Conservation (phyloP, 2,888 invertebrate genomes). For the Apoderus coryli region DNA sequence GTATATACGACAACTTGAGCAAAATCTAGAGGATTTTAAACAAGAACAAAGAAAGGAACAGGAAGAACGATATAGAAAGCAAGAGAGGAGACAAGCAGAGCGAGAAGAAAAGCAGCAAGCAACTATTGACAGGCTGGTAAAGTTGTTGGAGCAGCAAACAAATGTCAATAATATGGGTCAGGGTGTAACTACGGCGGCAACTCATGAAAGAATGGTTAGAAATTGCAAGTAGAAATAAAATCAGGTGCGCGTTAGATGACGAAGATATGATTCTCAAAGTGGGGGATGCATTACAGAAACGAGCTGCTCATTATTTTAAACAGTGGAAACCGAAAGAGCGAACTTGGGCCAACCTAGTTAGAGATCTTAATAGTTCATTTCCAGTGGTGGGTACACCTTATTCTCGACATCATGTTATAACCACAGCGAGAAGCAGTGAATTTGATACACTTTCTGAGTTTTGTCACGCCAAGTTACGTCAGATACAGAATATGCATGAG, state of each 20-base stretch:
- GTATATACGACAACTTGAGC: neutral
- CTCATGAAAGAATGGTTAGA: constrained; percentile 9
- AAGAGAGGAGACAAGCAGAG: constrained; percentile 4
- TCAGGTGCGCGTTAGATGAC: constrained; percentile 5
- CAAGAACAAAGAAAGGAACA: constrained; percentile 6
- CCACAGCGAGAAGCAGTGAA: constrained; percentile 4
- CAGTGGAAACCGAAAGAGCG: constrained; percentile 8
- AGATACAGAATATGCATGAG: constrained; percentile 6
- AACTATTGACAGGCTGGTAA: constrained; percentile 9
- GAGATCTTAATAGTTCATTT: constrained; percentile 5
- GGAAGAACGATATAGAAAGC: constrained; percentile 3
- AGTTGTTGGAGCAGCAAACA: constrained; percentile 8
- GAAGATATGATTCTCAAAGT: constrained; percentile 7
- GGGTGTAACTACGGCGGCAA: constrained; percentile 3
- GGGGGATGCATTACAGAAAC: constrained; percentile 7
- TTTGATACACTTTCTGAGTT: constrained; percentile 8
- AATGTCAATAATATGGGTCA: constrained; percentile 4
- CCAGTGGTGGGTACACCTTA: constrained; percentile 6
- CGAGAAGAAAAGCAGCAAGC: constrained; percentile 7
- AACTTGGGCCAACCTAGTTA: constrained; percentile 7
- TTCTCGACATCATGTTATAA: constrained; percentile 7
- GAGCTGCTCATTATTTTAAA: constrained; percentile 8
- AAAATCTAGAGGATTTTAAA: constrained; percentile 6
- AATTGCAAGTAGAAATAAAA: constrained; percentile 9
- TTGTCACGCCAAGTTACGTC: constrained; percentile 5